A percentile compares a stretch with the other conserved stretches of the same genome.
These are phyloP conservation scores for Coremacera marginata DNA, from an alignment of 2,888 invertebrate genomes.

Conservation along the genomic window DNA sequence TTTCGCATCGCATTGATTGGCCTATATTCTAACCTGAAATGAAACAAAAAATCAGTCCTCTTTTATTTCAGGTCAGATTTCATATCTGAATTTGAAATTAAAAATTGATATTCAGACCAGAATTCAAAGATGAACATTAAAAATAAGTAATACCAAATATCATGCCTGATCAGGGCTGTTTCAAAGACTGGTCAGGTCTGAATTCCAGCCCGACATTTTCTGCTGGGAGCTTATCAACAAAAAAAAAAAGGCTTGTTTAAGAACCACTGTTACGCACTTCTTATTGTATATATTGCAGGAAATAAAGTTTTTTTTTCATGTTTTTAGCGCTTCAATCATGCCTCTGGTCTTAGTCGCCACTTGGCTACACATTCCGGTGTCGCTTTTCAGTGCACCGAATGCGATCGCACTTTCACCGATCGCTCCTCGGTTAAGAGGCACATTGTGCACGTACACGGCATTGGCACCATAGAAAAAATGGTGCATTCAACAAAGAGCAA, in stretches of 20 bases:
- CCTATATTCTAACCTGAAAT: no score
- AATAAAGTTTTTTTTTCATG: conserved; percentile 3
- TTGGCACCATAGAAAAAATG: conserved; percentile 25
- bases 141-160: no score
- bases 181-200: no score
- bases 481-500: conserved; percentile 4
- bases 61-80: no score
- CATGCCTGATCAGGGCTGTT: no score
- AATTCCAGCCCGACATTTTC: no score
- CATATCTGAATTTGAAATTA: no score
- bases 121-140: no score
- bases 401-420: conserved; percentile 78
- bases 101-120: no score
- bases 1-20: no score
- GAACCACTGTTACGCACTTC: background rate
- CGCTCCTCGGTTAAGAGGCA: conserved; percentile 80
- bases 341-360: conserved; percentile 79
- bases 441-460: conserved; percentile 63
- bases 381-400: conserved; percentile 75
- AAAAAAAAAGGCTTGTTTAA: background rate
- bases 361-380: conserved; percentile 76
- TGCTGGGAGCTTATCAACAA: no score
- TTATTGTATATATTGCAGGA: background rate
- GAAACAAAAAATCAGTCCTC: no score
- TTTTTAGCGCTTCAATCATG: conserved; percentile 67